Evolutionary conservation across 1,140 invertebrate genomes (phyloP), one percentile per base, ranked within the genome.

Genomic region (Drosophila lowei): DNA sequence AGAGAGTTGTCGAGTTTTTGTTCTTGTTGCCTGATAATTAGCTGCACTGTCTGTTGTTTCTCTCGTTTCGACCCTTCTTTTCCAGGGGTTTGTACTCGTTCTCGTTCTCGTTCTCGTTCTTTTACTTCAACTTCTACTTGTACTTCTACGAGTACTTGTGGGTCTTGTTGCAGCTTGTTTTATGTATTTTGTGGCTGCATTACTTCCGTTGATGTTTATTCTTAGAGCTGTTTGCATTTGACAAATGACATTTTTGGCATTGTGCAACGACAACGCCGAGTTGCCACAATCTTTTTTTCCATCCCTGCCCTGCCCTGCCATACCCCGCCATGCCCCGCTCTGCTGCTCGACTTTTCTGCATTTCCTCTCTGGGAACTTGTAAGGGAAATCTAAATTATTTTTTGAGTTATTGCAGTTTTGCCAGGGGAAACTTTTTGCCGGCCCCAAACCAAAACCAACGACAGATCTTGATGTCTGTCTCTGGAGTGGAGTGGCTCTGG

Each of bases 241-340:
- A 85, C 83, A 85, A 85, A 85, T 85, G 81, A 88, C 81, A 86
- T 85, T 85, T 85, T 88, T 85, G 83, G 77, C 81, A 75, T 88
- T 86, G 83, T 81, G 73, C 77, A 85, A 67, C 61, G 54, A 72
- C 64, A 80, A 56, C 60, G 55, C 66, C 54, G 60, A 75, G 52
- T 72, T 62, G 68, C 79, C 67, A 63, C 67, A 53, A 58, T 54
- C 58, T 70, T 64, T 54, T 59, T 44, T 47, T 28, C 38, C 23
- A 46, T 34, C 47, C 61, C 21, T 47, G 18, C 25, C 0, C 16
- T 6, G 0, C 23, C 23, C 7, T 9, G 6, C n/a, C n/a, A n/a
- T n/a, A n/a, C 25, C 0, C 16, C 0, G 0, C 23, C 23, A 5
- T 9, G 6, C 5, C 16, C n/a, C 13, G n/a, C 21, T n/a, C 15